Evolutionary conservation across 2,113 vertebrate species (phyloP).

Genomic region (Ginglymostoma cirratum): DNA sequence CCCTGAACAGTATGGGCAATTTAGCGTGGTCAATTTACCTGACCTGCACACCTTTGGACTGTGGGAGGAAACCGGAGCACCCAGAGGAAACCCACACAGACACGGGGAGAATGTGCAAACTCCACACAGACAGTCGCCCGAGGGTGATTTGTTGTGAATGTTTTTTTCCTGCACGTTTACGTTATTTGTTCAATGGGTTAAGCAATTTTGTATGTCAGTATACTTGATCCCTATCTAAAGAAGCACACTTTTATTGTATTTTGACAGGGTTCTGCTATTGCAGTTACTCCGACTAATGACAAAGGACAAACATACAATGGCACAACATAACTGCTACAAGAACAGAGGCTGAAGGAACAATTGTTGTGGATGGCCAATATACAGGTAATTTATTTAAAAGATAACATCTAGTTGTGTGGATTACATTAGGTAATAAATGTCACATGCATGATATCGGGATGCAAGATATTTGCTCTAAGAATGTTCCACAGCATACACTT

Average conservation of each 20-base stretch:
- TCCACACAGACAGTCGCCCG: too few relatives aligned
- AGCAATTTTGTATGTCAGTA: neutral
- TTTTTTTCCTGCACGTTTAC: neutral
- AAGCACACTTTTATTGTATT: constrained; percentile 34
- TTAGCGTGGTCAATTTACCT: too few relatives aligned
- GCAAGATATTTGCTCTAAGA: neutral
- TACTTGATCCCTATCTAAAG: neutral
- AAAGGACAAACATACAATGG: constrained; percentile 68
- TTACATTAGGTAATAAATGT: constrained; percentile 7
- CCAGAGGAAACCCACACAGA: too few relatives aligned
- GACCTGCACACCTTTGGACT: too few relatives aligned
- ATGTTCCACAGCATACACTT: neutral
- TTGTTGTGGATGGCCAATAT: constrained; percentile 74
- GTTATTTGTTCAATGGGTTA: neutral
- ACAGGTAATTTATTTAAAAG: constrained; percentile 59
- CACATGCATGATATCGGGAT: neutral
- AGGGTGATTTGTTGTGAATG: too few relatives aligned
- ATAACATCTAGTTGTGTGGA: neutral
- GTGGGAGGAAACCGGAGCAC: too few relatives aligned
- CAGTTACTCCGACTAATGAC: constrained; percentile 69
- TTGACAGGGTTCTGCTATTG: constrained; percentile 70
- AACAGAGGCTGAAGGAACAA: constrained; percentile 68
- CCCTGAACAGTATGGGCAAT: too few relatives aligned
- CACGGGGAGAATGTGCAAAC: too few relatives aligned
- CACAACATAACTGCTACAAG: constrained; percentile 73